Evolutionary conservation across 2,888 invertebrate species (phyloP).

Genomic region (Tyria jacobaeae): DNA sequence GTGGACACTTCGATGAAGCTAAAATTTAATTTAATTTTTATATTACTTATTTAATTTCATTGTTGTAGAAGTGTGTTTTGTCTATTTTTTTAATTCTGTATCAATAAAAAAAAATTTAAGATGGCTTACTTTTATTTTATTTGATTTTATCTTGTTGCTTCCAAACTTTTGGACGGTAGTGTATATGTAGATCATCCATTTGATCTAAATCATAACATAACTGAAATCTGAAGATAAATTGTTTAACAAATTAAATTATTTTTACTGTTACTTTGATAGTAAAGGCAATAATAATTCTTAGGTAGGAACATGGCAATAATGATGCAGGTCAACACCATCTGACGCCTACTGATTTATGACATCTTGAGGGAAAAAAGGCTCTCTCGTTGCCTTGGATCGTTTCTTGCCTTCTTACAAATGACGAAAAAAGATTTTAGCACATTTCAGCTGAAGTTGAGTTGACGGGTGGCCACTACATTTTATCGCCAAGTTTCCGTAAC

Average conservation of each 20-base stretch:
- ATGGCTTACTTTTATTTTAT: too few relatives aligned
- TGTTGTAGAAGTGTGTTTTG: too few relatives aligned
- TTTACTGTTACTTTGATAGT: too few relatives aligned
- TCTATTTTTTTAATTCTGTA: too few relatives aligned
- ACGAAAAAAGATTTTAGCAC: slow-evolving; percentile 72
- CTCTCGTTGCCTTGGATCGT: slow-evolving; percentile 62
- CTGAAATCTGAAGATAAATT: slow-evolving; percentile 54
- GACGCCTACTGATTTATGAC: slow-evolving; percentile 81
- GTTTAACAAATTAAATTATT: slow-evolving; percentile 60
- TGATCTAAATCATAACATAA: too few relatives aligned
- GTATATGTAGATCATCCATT: too few relatives aligned
- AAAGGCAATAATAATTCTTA: slow-evolving; percentile 76
- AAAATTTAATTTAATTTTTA: too few relatives aligned
- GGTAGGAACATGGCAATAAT: slow-evolving; percentile 80
- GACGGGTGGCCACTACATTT: slow-evolving; percentile 27
- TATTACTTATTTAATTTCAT: too few relatives aligned
- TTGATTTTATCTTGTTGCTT: too few relatives aligned
- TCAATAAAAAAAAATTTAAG: too few relatives aligned
- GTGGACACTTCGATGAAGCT: too few relatives aligned
- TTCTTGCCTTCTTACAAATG: slow-evolving; percentile 69
- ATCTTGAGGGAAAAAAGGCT: slow-evolving; percentile 73
- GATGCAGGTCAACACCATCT: slow-evolving; percentile 82
- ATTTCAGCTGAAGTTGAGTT: slow-evolving; percentile 55
- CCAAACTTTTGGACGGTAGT: too few relatives aligned
- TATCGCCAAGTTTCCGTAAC: slow-evolving; percentile 12